Evolutionary conservation across 35 echinoderm and acorn worm genomes (phyloP).

Genomic region (Ptychodera flava): DNA sequence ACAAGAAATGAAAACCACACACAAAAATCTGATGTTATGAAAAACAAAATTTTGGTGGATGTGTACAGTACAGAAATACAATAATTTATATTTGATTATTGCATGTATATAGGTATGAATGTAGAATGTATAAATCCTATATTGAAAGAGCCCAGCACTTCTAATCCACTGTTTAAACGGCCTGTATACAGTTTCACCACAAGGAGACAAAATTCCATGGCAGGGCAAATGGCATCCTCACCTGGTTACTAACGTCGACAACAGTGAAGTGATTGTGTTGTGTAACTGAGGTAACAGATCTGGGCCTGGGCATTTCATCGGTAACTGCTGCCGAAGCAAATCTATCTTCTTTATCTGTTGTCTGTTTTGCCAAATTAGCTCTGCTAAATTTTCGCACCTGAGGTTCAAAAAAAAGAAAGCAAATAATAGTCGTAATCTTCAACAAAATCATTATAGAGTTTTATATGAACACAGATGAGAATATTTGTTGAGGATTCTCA

Average conservation of each 20-base stretch:
- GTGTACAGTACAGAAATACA: no score
- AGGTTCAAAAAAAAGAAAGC: background rate
- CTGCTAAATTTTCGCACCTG: conserved; percentile 94
- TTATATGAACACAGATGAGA: background rate
- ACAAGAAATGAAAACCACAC: no score
- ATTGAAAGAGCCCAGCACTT: no score
- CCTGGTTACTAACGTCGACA: conserved; percentile 93
- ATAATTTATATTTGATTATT: no score
- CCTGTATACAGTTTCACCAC: no score
- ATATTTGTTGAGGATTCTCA: background rate
- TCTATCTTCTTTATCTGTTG: conserved; percentile 95
- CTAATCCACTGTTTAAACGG: no score
- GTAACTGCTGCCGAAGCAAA: conserved; percentile 73
- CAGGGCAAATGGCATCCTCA: no score
- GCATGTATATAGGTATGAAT: no score
- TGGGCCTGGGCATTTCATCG: conserved; percentile 58
- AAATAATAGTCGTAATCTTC: background rate
- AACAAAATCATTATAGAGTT: background rate
- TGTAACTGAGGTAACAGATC: conserved; percentile 75
- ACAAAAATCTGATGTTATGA: no score
- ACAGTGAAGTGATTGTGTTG: conserved; percentile 70
- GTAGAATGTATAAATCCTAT: no score
- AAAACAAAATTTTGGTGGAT: no score
- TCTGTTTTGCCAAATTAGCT: conserved; percentile 90
- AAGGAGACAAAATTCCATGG: no score